Conservation (phyloP, 2,113 vertebrate genomes). For the Pelmatolapia mariae region DNA sequence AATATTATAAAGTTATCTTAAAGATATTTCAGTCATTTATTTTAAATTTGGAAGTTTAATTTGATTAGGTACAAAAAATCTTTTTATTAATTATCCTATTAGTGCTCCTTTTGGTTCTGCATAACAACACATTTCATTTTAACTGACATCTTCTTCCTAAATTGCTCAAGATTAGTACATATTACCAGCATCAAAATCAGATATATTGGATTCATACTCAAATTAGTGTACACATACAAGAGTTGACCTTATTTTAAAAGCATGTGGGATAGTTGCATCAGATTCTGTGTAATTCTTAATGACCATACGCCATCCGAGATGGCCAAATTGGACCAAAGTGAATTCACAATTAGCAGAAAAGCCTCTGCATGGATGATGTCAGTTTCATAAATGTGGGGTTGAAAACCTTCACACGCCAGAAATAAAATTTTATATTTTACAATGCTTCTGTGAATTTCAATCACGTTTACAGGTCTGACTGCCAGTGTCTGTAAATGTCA, state of each 20-base stretch:
- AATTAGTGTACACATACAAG: not conserved
- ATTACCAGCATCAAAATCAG: not conserved
- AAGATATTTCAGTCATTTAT: not conserved
- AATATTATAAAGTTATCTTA: not conserved
- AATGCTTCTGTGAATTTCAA: constrained; percentile 6
- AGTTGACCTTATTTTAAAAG: not conserved
- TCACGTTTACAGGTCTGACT: not conserved
- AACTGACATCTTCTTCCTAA: not conserved
- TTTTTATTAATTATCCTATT: not conserved
- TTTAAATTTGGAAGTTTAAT: not conserved
- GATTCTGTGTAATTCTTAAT: not conserved
- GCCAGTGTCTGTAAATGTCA: not conserved
- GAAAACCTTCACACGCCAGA: not conserved
- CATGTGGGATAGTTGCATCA: not conserved
- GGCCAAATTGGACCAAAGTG: not conserved
- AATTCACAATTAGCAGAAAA: not conserved
- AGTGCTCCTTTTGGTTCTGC: not conserved
- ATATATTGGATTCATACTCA: not conserved
- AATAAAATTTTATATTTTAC: not conserved
- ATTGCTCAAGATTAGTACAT: not conserved
- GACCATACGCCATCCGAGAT: not conserved
- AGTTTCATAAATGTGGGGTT: constrained; percentile 2
- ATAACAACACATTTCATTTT: not conserved
- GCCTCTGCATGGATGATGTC: not conserved
- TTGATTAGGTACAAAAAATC: not conserved